Base-by-base conservation (phyloP, 2,888 invertebrate species). In the Megaustenia siamemsis region DNA sequence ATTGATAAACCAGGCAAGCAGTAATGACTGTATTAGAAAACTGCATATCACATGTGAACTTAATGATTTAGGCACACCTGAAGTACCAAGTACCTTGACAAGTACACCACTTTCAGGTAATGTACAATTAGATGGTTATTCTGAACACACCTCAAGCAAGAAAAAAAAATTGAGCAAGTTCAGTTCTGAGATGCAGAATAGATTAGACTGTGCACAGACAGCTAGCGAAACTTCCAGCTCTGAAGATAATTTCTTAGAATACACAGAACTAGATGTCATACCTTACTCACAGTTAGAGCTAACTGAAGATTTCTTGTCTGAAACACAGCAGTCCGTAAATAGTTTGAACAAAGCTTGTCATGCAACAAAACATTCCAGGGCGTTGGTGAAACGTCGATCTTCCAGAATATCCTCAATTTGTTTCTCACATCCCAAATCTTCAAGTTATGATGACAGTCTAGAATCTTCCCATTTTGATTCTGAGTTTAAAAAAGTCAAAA, bases 231-330 rank as follows among this genome's bases (percentile, higher is more conserved):
- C 24, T 12, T 49, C 24, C 45, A 60, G 53, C n/a, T 32, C n/a
- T n/a, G 28, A 32, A 32, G 77, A 76, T 6, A 24, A 80, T n/a
- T 86, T 83, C 43, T 80, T 63, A n/a, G 85, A 87, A 49, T 88
- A 84, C 60, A 88, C 88, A 28, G 88, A 88, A 81, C 79, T 88
- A 12, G 88, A 88, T 83, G 83, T 73, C 15, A 86, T 88, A 45
- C 86, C 87, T 40, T 88, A 84, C 63, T 87, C 88, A 18, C 87
- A 87, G 66, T 84, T 88, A 86, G 85, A 84, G 53, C 82, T 87
- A 24, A 80, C 86, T 18, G 87, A 88, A 66, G 87, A 85, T 43
- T 87, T 88, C 66, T 73, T 88, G 28, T 87, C 88, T 68, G 85
- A 85, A 18, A 43, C 43, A 1, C 24, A 53, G 24, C 35, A 45